phyloP scores from a whole-genome alignment of 1,140 invertebrate species.

The Penaeus chinensis region DNA sequence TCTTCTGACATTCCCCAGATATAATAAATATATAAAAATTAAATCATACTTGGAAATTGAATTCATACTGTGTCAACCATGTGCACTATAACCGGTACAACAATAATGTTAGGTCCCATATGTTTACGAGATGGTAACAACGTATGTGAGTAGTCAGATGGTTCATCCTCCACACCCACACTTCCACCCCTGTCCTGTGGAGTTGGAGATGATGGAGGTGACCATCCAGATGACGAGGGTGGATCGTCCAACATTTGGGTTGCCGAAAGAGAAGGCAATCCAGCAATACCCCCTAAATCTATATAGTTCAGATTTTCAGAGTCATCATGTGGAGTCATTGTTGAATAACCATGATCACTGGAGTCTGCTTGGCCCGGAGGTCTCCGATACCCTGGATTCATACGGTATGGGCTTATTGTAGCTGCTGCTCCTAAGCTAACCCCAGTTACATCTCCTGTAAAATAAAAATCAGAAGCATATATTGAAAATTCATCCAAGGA shows the following conservation, averaged over 20 bases:
- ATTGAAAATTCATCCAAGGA: not conserved
- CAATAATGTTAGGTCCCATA: slow-evolving; percentile 69
- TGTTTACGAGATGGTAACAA: slow-evolving; percentile 72
- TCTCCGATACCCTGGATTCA: slow-evolving; percentile 83
- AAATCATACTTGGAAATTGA: not conserved
- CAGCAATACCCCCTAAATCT: slow-evolving; percentile 43
- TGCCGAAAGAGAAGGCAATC: slow-evolving; percentile 22
- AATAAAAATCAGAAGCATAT: not conserved
- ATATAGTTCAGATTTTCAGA: slow-evolving; percentile 55
- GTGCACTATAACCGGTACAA: slow-evolving; percentile 90
- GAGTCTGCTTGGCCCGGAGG: slow-evolving; percentile 75
- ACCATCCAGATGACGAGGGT: slow-evolving; percentile 66
- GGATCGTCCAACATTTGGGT: slow-evolving; percentile 17
- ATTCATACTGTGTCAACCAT: slow-evolving; percentile 70
- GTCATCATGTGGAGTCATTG: slow-evolving; percentile 71
- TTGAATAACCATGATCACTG: slow-evolving; percentile 94
- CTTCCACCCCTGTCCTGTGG: slow-evolving; percentile 62
- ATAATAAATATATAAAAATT: not conserved
- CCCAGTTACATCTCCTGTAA: slow-evolving; percentile 32
- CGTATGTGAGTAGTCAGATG: slow-evolving; percentile 69
- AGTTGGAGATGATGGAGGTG: slow-evolving; percentile 67
- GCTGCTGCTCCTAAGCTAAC: slow-evolving; percentile 66
- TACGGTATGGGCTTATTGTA: slow-evolving; percentile 87
- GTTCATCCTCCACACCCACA: slow-evolving; percentile 35
- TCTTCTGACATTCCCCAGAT: not conserved